phyloP scores from a whole-genome alignment of 2,797 vertebrate species.

The Percopsis omiscomaycus region DNA sequence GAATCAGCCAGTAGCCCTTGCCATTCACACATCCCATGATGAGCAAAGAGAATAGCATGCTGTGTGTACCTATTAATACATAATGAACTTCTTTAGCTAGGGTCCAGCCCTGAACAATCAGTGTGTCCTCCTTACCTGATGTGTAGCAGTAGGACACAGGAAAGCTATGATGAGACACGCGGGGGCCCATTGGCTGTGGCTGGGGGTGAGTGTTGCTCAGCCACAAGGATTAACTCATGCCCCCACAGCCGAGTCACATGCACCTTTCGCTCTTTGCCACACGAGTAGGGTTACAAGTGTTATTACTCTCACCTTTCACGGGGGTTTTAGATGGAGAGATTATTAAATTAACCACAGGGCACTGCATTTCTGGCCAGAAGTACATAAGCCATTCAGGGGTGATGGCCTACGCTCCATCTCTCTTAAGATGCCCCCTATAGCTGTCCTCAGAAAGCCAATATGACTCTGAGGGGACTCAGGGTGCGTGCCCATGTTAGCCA shows the following conservation, averaged over 20 bases:
- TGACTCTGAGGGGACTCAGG: constrained; percentile 47
- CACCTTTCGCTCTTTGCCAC: constrained; percentile 59
- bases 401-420: constrained; percentile 59
- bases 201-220: constrained; percentile 57
- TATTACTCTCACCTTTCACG: constrained; percentile 77
- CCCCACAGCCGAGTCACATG: constrained; percentile 70
- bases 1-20: constrained; percentile 77
- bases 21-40: constrained; percentile 64
- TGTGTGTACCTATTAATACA: constrained; percentile 79
- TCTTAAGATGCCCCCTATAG: constrained; percentile 59
- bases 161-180: constrained; percentile 73
- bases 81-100: constrained; percentile 75
- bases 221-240: constrained; percentile 72
- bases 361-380: constrained; percentile 74
- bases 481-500: constrained; percentile 55
- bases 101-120: constrained; percentile 80
- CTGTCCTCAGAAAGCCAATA: constrained; percentile 55
- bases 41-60: constrained; percentile 60
- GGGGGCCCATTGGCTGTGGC: constrained; percentile 62
- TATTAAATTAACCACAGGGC: constrained; percentile 83
- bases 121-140: constrained; percentile 74
- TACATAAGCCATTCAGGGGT: constrained; percentile 70
- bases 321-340: constrained; percentile 75
- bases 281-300: constrained; percentile 75
- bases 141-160: constrained; percentile 77